A percentile compares a stretch with the other conserved stretches of the same genome.
phyloP scores from a whole-genome alignment of 2,888 invertebrate species.

The Labia minor region DNA sequence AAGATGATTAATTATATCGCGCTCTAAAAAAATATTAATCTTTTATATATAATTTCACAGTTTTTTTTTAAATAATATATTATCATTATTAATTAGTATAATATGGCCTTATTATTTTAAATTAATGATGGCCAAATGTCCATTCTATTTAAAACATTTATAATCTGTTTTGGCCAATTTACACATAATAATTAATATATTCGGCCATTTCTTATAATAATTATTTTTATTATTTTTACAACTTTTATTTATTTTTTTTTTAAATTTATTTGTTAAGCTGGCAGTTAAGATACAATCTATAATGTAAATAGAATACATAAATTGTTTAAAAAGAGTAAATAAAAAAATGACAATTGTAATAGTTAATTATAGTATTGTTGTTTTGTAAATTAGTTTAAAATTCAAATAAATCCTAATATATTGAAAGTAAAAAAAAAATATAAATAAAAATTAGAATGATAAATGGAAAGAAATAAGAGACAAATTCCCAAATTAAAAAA shows the following conservation, averaged over 20 bases:
- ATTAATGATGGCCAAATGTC: not conserved
- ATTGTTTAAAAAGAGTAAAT: not conserved
- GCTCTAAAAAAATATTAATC: too few species aligned
- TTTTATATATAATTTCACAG: too few species aligned
- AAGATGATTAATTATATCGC: too few species aligned
- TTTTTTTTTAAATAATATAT: too few species aligned
- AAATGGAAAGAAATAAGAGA: not conserved
- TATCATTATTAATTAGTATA: too few species aligned
- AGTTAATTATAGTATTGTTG: not conserved
- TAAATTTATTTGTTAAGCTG: slow-evolving; percentile 1
- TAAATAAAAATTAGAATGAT: not conserved
- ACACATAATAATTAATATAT: not conserved
- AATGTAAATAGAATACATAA: not conserved
- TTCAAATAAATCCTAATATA: too few species aligned
- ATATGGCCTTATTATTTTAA: too few species aligned
- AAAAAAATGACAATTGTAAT: not conserved
- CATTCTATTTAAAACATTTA: not conserved
- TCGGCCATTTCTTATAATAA: not conserved
- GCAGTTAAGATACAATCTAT: slow-evolving; percentile 7
- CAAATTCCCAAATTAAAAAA: not conserved
- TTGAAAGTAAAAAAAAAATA: not conserved
- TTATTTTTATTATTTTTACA: not conserved
- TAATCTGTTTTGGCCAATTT: not conserved
- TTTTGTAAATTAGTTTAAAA: too few species aligned
- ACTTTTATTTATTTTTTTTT: not conserved